phyloP scores from a whole-genome alignment of 92 coral and sea anemone genomes.

The Parazoanthus darwini region DNA sequence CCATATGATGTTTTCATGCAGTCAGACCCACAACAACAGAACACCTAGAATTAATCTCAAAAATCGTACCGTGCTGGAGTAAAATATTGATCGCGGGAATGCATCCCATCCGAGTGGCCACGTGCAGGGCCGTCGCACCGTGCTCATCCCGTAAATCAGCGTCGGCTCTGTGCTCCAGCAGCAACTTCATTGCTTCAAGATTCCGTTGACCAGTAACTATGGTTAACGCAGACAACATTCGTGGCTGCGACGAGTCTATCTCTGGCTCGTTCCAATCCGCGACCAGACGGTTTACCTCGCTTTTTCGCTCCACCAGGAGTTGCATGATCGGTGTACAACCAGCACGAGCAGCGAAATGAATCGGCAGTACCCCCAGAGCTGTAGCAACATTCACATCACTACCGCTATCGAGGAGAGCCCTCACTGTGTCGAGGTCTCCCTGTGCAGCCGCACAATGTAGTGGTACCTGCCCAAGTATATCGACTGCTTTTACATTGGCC shows the following conservation, averaged over 20 bases:
- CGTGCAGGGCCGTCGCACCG: slow-evolving; percentile 18
- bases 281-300: slow-evolving; percentile 18
- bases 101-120: slow-evolving; percentile 7
- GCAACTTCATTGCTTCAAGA: slow-evolving; percentile 17
- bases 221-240: slow-evolving; percentile 29
- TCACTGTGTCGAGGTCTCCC: slow-evolving; percentile 6
- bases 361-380: slow-evolving; percentile 16
- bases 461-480: slow-evolving; percentile 30
- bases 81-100: slow-evolving; percentile 1
- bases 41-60: background rate
- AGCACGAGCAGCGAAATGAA: slow-evolving; percentile 25
- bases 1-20: background rate
- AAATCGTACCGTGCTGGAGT: slow-evolving; percentile 24
- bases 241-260: background rate
- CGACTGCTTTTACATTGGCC: slow-evolving; percentile 14
- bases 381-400: slow-evolving; percentile 22
- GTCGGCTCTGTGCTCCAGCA: slow-evolving; percentile 26
- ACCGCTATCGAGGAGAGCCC: slow-evolving; percentile 18
- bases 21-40: background rate
- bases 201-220: slow-evolving; percentile 37
- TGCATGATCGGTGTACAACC: slow-evolving; percentile 2
- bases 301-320: slow-evolving; percentile 16
- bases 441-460: slow-evolving; percentile 12
- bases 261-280: slow-evolving; percentile 13
- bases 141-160: slow-evolving; percentile 1